Evolutionary conservation across 1,140 invertebrate species (phyloP), one percentile per base, ranked within the genome.

Genomic region (Saccostrea echinata): DNA sequence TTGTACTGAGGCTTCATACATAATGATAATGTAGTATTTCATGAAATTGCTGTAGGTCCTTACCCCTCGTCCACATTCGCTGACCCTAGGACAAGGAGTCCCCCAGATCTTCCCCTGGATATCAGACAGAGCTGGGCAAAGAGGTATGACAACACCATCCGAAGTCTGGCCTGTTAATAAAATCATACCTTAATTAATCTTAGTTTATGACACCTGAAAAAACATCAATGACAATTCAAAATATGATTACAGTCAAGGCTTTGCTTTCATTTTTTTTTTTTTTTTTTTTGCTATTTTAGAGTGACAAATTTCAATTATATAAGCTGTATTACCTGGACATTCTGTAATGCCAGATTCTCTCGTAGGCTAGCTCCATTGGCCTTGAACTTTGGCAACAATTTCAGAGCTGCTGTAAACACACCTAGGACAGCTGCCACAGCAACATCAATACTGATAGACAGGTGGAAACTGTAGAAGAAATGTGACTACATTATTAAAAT

Each of bases 91-190:
- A 99, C 99, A 0, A 99, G 95, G 1, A 99, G 95, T 0, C 98
- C 98, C 18, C 98, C 98, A 0, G 98, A 97, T 87, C 98, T 94
- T n/a, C 97, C 97, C 61, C 97, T 96, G 2, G 97, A 97, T 97
- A 98, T 99, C 0, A 99, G 94, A 96, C 98, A 97, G 51, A 99
- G 95, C 95, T 99, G 99, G 0, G 99, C 98, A 94, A 99, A 98
- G 3, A 99, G 95, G 94, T 99, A 99, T 0, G 98, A 97, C 16
- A 99, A 94, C 4, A 99, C 98, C 99, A 99, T 99, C 71, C 99
- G 95, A 4, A 99, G 95, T 30, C 99, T 96, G 3, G 98, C 98
- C 96, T 98, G 94, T 89, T 94, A 92, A 9, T 61, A 21, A 61
- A 84, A 86, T 71, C 21, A 82, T 51, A 0, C 33, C 6, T 2